A percentile compares a stretch with the other conserved stretches of the same genome.
Conservation (phyloP, 2,888 invertebrate species). For the Pristionchus japonicus region DNA sequence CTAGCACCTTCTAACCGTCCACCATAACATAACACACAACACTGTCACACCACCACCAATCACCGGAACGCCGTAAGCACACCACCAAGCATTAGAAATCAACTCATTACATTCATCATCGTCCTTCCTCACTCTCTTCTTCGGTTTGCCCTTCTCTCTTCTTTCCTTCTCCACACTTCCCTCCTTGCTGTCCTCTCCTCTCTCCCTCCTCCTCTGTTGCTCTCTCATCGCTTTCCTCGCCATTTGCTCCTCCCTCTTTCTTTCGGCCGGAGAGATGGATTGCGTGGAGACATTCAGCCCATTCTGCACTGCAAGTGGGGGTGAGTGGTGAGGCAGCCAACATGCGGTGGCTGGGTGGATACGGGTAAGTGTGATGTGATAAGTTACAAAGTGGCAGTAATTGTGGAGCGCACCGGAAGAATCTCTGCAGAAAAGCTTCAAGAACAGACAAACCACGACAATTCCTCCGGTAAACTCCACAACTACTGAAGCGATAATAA, state of each 20-base stretch:
- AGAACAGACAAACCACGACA: too few relatives aligned
- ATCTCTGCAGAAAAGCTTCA: too few relatives aligned
- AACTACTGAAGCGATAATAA: too few relatives aligned
- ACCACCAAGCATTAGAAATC: too few relatives aligned
- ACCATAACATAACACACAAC: too few relatives aligned
- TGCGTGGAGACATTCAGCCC: not conserved
- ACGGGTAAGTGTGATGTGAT: not conserved
- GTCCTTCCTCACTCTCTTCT: not conserved
- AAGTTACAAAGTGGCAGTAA: not conserved
- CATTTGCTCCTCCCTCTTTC: not conserved
- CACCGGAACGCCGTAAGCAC: not conserved
- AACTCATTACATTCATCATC: too few relatives aligned
- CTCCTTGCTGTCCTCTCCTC: not conserved
- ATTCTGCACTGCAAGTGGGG: not conserved
- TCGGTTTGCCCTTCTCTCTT: not conserved
- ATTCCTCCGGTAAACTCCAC: too few relatives aligned
- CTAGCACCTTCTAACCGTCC: not conserved
- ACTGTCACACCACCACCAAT: not conserved
- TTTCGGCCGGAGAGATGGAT: not conserved
- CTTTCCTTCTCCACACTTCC: not conserved
- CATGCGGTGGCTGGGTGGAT: not conserved
- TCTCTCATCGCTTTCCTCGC: not conserved
- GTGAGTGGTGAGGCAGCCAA: not conserved
- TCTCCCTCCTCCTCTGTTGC: not conserved
- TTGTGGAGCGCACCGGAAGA: too few relatives aligned